Percentiles rank a stretch among this genome's conserved stretches.
Conservation (phyloP, 2,113 vertebrate genomes). For the Onychostoma macrolepis region DNA sequence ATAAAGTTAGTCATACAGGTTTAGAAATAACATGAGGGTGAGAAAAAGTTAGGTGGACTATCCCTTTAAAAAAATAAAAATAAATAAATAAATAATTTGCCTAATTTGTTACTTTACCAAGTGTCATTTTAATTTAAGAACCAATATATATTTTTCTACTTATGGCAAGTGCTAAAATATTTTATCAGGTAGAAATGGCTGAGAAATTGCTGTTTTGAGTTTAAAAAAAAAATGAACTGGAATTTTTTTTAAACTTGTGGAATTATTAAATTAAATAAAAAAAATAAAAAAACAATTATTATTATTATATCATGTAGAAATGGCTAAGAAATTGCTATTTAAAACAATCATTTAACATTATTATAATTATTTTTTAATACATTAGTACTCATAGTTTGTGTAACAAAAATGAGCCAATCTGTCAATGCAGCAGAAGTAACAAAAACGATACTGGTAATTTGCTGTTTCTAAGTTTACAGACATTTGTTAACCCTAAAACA, state of each 20-base stretch:
- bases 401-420: not conserved
- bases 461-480: not conserved
- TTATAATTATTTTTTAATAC: not conserved
- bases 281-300: too few species aligned
- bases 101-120: not conserved
- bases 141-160: not conserved
- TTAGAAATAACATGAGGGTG: not conserved
- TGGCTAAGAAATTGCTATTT: not conserved
- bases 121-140: not conserved
- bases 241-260: too few species aligned
- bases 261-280: too few species aligned
- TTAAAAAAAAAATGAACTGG: too few species aligned
- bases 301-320: not conserved
- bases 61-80: not conserved
- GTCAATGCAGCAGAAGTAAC: not conserved
- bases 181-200: not conserved
- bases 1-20: not conserved
- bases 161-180: not conserved
- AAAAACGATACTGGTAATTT: not conserved
- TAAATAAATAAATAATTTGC: too few species aligned
- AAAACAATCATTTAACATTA: not conserved
- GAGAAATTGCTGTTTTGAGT: not conserved
- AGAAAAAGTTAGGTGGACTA: not conserved
- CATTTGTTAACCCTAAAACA: not conserved
- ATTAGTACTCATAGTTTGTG: not conserved